Percentiles rank a stretch among this genome's conserved stretches.
phyloP scores from a whole-genome alignment of 1,140 invertebrate genomes.

The Potamilus streckersoni region DNA sequence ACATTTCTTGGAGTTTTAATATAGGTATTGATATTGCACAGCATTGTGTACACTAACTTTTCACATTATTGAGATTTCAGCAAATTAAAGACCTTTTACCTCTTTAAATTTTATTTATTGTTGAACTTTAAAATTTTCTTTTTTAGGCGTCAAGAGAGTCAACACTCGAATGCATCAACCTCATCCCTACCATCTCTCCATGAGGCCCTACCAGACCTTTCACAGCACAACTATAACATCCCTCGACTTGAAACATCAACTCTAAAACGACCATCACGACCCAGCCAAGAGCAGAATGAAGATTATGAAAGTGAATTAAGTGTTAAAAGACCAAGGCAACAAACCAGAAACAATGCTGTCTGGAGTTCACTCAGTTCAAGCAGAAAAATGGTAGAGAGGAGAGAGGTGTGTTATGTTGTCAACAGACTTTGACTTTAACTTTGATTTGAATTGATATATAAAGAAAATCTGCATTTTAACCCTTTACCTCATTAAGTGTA shows the following conservation, averaged over 20 bases:
- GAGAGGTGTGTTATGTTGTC: too few species aligned
- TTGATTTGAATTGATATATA: too few species aligned
- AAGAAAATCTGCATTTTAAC: too few species aligned
- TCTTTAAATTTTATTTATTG: background rate
- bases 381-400: background rate
- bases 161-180: constrained; percentile 46
- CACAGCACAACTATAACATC: constrained; percentile 35
- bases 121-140: background rate
- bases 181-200: constrained; percentile 43
- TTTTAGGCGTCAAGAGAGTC: constrained; percentile 46
- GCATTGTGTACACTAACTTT: too few species aligned
- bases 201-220: constrained; percentile 38
- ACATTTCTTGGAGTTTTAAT: too few species aligned
- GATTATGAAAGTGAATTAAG: constrained; percentile 1
- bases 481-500: too few species aligned
- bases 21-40: too few species aligned
- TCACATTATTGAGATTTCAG: too few species aligned
- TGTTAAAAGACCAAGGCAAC: constrained; percentile 13
- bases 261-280: constrained; percentile 34
- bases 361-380: constrained; percentile 39
- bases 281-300: constrained; percentile 25
- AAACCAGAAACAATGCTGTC: constrained; percentile 32
- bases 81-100: background rate
- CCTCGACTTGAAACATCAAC: constrained; percentile 40
- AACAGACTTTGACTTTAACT: too few species aligned